These are phyloP conservation scores for Formica aserva DNA, from an alignment of 2,888 invertebrate genomes.

Conservation along the genomic window DNA sequence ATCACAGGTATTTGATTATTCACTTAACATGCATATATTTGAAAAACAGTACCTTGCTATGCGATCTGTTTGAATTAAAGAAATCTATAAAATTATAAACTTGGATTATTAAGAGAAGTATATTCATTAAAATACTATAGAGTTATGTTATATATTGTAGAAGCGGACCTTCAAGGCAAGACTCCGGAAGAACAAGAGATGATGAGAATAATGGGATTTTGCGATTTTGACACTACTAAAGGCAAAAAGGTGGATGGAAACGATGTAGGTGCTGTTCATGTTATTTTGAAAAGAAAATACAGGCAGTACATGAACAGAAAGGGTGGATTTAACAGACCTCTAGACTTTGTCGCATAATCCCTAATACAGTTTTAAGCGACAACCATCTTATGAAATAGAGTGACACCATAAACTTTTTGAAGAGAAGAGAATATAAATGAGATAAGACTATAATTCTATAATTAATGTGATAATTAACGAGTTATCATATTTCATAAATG, in stretches of 20 bases:
- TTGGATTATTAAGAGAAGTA: background rate
- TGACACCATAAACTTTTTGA: background rate
- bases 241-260: slow-evolving; percentile 98
- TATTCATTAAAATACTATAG: slow-evolving; percentile 14
- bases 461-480: slow-evolving; percentile 4
- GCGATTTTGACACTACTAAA: slow-evolving; percentile 98
- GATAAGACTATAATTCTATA: background rate
- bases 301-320: slow-evolving; percentile 99
- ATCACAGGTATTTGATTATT: slow-evolving; percentile 79
- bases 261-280: slow-evolving; percentile 97
- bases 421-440: background rate
- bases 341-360: slow-evolving; percentile 97
- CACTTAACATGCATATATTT: background rate
- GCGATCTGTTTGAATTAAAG: background rate
- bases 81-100: background rate
- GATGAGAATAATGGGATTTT: slow-evolving; percentile 99
- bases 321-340: slow-evolving; percentile 99
- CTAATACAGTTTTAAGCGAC: background rate
- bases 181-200: slow-evolving; percentile 97
- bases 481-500: background rate
- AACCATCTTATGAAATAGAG: background rate
- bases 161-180: slow-evolving; percentile 96
- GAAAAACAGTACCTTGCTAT: background rate
- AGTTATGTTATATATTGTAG: slow-evolving; percentile 85
- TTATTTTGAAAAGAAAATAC: slow-evolving; percentile 97